A percentile compares a stretch with the other conserved stretches of the same genome.
phyloP scores from a whole-genome alignment of 2,888 invertebrate species.

The Notodonta dromedarius region DNA sequence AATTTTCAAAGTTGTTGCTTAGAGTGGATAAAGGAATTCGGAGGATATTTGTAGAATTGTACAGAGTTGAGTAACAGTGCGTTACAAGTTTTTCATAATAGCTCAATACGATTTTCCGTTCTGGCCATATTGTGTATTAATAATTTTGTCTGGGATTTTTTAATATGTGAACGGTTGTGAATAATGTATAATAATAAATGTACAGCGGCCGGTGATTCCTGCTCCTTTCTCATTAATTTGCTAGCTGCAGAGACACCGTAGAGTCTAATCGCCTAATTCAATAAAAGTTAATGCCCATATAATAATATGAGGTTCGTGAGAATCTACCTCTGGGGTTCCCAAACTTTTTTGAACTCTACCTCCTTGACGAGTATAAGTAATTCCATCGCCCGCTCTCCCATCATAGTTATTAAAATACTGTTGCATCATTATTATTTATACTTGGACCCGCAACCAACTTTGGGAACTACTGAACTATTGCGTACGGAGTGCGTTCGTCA shows the following conservation, averaged over 20 bases:
- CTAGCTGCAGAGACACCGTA: not conserved
- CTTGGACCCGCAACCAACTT: too few species aligned
- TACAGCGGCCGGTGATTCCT: not conserved
- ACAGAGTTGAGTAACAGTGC: not conserved
- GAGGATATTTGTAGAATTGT: constrained; percentile 23
- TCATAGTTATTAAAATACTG: too few species aligned
- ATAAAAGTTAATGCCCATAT: too few species aligned
- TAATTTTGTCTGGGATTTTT: constrained; percentile 19
- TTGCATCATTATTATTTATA: too few species aligned
- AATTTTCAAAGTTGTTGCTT: constrained; percentile 60
- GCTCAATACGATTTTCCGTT: constrained; percentile 6
- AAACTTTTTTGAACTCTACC: too few species aligned
- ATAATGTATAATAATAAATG: constrained; percentile 16
- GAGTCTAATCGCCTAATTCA: not conserved
- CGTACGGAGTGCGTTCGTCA: too few species aligned
- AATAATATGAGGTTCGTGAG: too few species aligned
- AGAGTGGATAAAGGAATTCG: constrained; percentile 29
- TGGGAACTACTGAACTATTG: too few species aligned
- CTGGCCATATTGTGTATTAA: constrained; percentile 16
- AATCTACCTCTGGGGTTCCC: too few species aligned
- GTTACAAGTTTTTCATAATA: not conserved
- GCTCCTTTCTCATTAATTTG: not conserved
- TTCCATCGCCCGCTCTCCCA: too few species aligned
- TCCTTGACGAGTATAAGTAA: too few species aligned
- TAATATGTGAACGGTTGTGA: constrained; percentile 48